Percentiles rank a stretch among this genome's conserved stretches.
phyloP scores from a whole-genome alignment of 2,797 vertebrate species.

The Falco peregrinus region DNA sequence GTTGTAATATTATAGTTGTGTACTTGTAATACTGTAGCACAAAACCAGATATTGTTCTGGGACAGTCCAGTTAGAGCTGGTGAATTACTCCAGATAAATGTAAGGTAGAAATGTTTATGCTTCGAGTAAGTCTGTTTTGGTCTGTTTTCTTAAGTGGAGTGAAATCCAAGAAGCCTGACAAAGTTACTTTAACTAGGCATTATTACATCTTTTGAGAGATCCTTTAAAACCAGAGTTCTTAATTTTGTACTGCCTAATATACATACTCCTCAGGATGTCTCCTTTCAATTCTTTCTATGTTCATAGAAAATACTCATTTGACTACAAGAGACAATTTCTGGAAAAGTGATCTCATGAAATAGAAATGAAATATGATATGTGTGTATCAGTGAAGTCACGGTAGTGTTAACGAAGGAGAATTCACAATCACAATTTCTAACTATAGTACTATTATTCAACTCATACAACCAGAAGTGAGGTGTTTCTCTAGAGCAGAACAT shows the following conservation, averaged over 20 bases:
- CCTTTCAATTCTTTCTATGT: background rate
- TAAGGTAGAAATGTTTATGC: background rate
- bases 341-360: background rate
- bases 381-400: background rate
- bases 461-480: background rate
- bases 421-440: background rate
- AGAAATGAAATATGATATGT: background rate
- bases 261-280: background rate
- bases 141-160: background rate
- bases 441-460: background rate
- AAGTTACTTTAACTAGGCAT: background rate
- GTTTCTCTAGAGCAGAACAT: background rate
- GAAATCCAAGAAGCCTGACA: background rate
- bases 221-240: background rate
- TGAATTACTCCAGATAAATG: background rate
- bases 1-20: background rate
- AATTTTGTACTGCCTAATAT: background rate
- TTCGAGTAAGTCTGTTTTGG: background rate
- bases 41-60: background rate
- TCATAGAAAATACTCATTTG: background rate
- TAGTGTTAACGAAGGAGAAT: background rate
- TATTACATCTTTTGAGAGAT: background rate
- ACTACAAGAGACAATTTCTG: background rate
- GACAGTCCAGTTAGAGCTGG: background rate
- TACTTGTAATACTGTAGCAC: background rate